phyloP scores from a whole-genome alignment of 2,888 invertebrate genomes.

The Dione juno region DNA sequence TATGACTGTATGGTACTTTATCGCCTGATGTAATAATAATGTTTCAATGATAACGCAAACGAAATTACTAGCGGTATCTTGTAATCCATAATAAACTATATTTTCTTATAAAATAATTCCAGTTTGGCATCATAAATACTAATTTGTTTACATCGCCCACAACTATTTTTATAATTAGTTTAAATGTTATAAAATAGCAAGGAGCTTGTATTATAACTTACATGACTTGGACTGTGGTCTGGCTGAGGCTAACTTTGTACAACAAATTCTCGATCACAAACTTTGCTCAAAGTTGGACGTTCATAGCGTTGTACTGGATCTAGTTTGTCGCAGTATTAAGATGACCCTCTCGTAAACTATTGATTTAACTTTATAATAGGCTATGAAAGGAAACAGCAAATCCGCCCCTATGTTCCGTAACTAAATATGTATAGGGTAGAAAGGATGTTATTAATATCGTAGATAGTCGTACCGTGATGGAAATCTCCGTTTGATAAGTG shows the following conservation, averaged over 20 bases:
- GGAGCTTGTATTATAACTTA: slow-evolving; percentile 34
- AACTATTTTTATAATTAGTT: background rate
- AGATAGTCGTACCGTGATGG: background rate
- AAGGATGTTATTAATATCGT: background rate
- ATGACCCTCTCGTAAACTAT: slow-evolving; percentile 39
- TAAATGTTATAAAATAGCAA: background rate
- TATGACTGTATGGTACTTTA: no score
- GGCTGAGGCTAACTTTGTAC: slow-evolving; percentile 34
- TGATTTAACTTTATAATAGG: slow-evolving; percentile 38
- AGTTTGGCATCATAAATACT: no score
- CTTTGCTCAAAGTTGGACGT: slow-evolving; percentile 36
- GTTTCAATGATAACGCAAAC: background rate
- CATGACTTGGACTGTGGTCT: slow-evolving; percentile 26
- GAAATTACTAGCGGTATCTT: background rate
- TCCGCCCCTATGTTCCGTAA: slow-evolving; percentile 10
- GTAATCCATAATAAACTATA: background rate
- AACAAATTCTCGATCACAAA: slow-evolving; percentile 43
- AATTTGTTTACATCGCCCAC: no score
- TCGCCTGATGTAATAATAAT: background rate
- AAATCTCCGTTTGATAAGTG: background rate
- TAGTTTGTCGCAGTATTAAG: slow-evolving; percentile 36
- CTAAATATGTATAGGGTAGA: background rate
- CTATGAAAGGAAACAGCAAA: slow-evolving; percentile 28
- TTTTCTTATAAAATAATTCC: no score
- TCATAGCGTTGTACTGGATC: slow-evolving; percentile 38